Percentiles rank a stretch among this genome's conserved stretches.
Conservation (phyloP, 2,113 vertebrate species). For the Ploceus nigricollis region DNA sequence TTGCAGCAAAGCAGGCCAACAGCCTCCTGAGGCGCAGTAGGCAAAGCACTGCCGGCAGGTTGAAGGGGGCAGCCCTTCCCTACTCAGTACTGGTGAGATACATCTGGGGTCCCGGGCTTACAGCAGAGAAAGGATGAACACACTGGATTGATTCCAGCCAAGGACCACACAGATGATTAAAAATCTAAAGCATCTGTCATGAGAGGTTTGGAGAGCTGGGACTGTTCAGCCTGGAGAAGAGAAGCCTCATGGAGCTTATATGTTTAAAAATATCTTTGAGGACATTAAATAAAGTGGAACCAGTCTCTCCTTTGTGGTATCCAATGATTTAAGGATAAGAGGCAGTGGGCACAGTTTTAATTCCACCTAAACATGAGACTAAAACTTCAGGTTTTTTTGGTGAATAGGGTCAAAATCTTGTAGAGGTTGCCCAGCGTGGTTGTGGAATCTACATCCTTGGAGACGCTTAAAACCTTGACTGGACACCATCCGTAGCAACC, state of each 20-base stretch:
- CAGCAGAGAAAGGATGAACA: neutral
- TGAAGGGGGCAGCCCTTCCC: neutral
- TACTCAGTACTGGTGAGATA: neutral
- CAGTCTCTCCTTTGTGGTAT: neutral
- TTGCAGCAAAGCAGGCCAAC: neutral
- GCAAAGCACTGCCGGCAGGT: neutral
- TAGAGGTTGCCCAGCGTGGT: neutral
- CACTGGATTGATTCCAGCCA: neutral
- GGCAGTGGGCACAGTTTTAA: neutral
- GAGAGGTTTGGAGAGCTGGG: neutral
- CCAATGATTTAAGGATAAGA: neutral
- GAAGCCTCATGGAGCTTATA: neutral
- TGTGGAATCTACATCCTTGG: neutral
- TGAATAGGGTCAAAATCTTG: neutral
- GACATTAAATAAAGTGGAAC: neutral
- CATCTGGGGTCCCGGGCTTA: neutral
- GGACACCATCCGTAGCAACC: fast-evolving
- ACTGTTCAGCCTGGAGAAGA: neutral
- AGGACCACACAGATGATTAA: neutral
- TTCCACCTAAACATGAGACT: neutral
- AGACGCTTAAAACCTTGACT: neutral
- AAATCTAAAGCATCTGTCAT: neutral
- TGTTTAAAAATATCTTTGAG: neutral
- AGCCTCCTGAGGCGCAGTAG: neutral
- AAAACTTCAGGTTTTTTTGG: neutral